phyloP scores from a whole-genome alignment of 2,113 vertebrate species.

The Chloebia gouldiae region DNA sequence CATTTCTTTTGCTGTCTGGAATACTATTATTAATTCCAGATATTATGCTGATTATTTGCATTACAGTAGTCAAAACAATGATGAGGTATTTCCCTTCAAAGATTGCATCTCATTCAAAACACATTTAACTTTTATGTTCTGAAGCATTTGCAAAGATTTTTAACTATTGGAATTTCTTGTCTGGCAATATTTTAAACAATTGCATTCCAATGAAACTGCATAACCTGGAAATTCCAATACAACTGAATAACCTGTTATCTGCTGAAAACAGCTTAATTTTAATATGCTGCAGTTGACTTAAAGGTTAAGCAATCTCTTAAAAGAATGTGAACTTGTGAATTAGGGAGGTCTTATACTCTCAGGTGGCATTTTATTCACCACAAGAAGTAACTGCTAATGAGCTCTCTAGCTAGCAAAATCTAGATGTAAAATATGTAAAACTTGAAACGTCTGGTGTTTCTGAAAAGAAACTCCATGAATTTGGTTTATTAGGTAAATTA shows the following conservation, averaged over 20 bases:
- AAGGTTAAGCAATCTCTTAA: conserved; percentile 69
- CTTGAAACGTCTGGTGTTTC: conserved; percentile 23
- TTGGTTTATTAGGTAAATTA: conserved; percentile 48
- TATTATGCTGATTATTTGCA: conserved; percentile 55
- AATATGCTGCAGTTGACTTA: conserved; percentile 61
- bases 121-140: conserved; percentile 30
- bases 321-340: conserved; percentile 68
- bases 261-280: conserved; percentile 60
- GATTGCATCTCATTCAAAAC: conserved; percentile 42
- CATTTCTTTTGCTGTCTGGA: conserved; percentile 27
- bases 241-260: conserved; percentile 40
- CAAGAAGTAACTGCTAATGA: conserved; percentile 67
- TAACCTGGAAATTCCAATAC: conserved; percentile 51
- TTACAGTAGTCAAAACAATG: conserved; percentile 62
- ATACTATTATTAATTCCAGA: conserved; percentile 61
- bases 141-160: neutral
- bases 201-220: conserved; percentile 19
- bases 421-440: conserved; percentile 64
- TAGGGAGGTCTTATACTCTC: conserved; percentile 47
- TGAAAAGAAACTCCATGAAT: neutral
- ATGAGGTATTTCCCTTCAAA: conserved; percentile 54
- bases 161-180: conserved; percentile 1
- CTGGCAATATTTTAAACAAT: conserved; percentile 7
- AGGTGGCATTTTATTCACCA: conserved; percentile 64
- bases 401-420: conserved; percentile 54